Conservation (phyloP, 2,113 vertebrate genomes). For the Brachyhypopomus gauderio region DNA sequence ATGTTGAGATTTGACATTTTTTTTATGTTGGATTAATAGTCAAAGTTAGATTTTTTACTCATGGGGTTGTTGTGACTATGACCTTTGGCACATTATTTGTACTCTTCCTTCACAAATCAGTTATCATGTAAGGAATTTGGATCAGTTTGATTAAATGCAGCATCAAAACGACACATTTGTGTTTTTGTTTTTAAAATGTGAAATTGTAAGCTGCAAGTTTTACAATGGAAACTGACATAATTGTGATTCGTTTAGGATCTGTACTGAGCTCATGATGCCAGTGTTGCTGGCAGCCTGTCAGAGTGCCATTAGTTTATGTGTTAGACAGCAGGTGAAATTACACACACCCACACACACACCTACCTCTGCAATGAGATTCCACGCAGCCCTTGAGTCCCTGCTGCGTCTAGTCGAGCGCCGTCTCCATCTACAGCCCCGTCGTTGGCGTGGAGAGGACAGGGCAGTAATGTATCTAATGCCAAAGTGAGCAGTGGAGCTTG, state of each 20-base stretch:
- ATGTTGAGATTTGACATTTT: no score
- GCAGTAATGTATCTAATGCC: neutral
- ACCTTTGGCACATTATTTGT: no score
- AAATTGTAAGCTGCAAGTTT: no score
- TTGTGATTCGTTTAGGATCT: neutral
- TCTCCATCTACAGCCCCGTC: neutral
- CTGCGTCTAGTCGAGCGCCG: neutral
- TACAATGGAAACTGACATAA: neutral
- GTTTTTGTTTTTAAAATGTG: no score
- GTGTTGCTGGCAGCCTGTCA: slow-evolving; percentile 8
- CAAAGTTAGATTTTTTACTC: no score
- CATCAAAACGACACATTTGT: no score
- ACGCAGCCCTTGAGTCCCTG: neutral
- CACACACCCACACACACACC: neutral
- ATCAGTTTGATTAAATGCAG: no score
- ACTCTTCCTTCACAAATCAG: no score
- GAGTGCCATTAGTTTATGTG: neutral
- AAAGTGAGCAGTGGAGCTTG: neutral
- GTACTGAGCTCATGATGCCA: slow-evolving; percentile 1
- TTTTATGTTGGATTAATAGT: no score
- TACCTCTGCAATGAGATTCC: slow-evolving; percentile 11
- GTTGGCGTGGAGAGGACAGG: neutral
- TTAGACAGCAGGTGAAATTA: neutral
- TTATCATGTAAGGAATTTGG: no score
- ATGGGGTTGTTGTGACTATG: no score